Evolutionary conservation across 2,797 vertebrate genomes (phyloP).

Genomic region (Sebastes cheni): DNA sequence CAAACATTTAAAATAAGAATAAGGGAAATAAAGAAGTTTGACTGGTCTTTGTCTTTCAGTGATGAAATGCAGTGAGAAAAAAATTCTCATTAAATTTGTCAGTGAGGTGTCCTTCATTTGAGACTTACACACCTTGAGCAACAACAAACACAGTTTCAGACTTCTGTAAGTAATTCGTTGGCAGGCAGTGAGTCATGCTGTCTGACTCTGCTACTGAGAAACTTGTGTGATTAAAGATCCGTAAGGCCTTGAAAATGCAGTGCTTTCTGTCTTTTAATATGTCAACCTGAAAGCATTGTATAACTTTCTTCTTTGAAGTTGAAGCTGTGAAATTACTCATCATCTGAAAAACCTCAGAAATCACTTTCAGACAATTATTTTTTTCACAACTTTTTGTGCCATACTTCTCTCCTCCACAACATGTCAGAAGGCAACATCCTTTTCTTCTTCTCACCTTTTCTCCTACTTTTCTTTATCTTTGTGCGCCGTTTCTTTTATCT

Average conservation of each 20-base stretch:
- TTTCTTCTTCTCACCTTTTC: not conserved
- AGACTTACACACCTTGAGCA: conserved; percentile 33
- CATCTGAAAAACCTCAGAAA: not conserved
- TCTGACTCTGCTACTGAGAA: conserved; percentile 43
- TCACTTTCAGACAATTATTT: not conserved
- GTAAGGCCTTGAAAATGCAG: conserved; percentile 50
- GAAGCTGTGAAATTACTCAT: conserved; percentile 12
- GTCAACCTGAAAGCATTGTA: conserved; percentile 10
- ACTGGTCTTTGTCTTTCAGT: not conserved
- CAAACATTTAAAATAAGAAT: not conserved
- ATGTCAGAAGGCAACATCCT: not conserved
- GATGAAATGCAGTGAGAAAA: not conserved
- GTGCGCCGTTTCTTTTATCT: not conserved
- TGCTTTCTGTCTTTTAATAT: conserved; percentile 38
- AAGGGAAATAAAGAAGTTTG: not conserved
- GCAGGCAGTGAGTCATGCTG: conserved; percentile 58
- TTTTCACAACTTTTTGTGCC: not conserved
- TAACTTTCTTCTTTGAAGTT: conserved; percentile 14
- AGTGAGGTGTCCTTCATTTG: conserved; percentile 14
- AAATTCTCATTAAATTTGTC: conserved; percentile 5
- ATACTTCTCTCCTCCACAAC: not conserved
- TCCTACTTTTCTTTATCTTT: not conserved
- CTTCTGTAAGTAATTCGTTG: conserved; percentile 37
- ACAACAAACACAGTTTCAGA: conserved; percentile 30
- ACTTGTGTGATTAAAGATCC: conserved; percentile 40